Percentiles rank a stretch among this genome's conserved stretches.
phyloP scores from a whole-genome alignment of 2,888 invertebrate species.

The Chirona hameri region DNA sequence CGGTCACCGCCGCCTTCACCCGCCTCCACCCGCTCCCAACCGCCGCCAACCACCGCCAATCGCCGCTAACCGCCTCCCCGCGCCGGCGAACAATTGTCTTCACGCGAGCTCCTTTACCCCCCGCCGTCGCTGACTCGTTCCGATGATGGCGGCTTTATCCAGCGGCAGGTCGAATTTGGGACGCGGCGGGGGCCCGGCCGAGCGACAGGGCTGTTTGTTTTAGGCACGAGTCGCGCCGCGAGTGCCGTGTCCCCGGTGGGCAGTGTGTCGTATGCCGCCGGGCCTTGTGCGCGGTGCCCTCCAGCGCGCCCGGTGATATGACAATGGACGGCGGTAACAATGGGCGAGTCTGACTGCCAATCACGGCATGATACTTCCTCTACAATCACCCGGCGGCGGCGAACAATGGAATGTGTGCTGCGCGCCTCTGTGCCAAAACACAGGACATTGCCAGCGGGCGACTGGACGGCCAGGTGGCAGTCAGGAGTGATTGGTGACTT shows the following conservation, averaged over 20 bases:
- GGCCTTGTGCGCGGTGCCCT: background rate
- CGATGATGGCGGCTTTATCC: background rate
- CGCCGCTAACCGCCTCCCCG: too few relatives aligned
- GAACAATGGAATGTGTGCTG: background rate
- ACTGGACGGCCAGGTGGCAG: too few relatives aligned
- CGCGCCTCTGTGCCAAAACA: too few relatives aligned
- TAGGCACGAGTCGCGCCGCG: background rate
- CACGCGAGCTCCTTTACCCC: constrained; percentile 23
- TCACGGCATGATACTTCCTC: too few relatives aligned
- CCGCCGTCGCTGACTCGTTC: background rate
- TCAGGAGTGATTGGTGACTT: too few relatives aligned
- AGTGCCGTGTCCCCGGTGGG: too few relatives aligned
- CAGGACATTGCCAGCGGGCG: too few relatives aligned
- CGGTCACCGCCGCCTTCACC: background rate
- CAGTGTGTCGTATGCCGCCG: background rate
- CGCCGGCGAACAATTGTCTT: background rate
- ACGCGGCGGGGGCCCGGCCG: background rate
- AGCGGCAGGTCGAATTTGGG: background rate
- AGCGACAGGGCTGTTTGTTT: background rate
- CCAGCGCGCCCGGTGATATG: background rate
- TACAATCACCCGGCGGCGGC: background rate
- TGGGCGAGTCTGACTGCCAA: background rate
- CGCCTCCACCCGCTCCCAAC: background rate
- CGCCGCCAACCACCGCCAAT: background rate
- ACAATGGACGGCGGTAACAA: background rate